phyloP scores from a whole-genome alignment of 2,797 vertebrate species.

The Hippopotamyrus pictus region DNA sequence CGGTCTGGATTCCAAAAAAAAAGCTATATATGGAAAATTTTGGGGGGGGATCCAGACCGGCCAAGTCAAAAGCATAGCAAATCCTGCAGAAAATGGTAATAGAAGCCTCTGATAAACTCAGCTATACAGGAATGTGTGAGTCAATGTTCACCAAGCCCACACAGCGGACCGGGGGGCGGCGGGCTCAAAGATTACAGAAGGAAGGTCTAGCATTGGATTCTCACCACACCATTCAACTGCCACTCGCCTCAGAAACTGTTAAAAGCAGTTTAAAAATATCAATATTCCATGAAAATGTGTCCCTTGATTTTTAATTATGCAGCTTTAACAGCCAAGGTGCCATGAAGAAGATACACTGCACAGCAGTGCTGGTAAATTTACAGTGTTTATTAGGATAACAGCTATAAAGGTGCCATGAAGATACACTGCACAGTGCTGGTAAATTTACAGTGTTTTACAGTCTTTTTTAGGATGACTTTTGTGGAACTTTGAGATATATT shows the following conservation, averaged over 20 bases:
- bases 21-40: constrained; percentile 6
- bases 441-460: too few species aligned
- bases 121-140: background rate
- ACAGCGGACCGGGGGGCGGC: background rate
- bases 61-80: background rate
- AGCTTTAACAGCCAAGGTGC: background rate
- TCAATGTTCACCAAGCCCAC: background rate
- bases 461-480: too few species aligned
- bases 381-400: too few species aligned
- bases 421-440: too few species aligned
- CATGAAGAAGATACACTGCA: background rate
- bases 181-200: background rate
- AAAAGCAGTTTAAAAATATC: background rate
- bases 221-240: background rate
- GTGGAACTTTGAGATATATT: too few species aligned
- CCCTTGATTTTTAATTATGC: background rate
- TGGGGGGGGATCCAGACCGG: background rate
- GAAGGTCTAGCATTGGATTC: background rate
- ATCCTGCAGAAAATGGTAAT: background rate
- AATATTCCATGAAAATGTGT: background rate
- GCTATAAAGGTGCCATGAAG: too few species aligned
- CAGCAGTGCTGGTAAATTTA: background rate
- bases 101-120: background rate
- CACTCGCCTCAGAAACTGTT: background rate
- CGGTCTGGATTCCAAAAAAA: background rate